A percentile compares a stretch with the other conserved stretches of the same genome.
phyloP scores from a whole-genome alignment of 2,888 invertebrate species.

The Erebia aethiops region DNA sequence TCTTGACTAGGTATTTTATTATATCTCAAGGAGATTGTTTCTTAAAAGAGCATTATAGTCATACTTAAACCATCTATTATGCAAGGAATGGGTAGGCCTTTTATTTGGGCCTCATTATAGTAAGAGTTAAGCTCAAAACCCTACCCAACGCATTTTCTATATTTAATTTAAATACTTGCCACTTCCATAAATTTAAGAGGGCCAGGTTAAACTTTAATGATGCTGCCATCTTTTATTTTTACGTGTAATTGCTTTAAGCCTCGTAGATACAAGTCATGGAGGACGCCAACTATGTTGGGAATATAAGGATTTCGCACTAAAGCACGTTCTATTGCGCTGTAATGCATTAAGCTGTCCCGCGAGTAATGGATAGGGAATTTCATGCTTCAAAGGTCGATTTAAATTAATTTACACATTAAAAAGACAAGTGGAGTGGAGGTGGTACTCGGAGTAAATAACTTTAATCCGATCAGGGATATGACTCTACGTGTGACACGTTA shows the following conservation, averaged over 20 bases:
- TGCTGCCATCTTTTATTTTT: conserved; percentile 39
- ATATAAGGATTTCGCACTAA: conserved; percentile 56
- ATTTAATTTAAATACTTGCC: conserved; percentile 37
- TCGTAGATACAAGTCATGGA: conserved; percentile 35
- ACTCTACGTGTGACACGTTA: conserved; percentile 32
- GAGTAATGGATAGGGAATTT: conserved; percentile 76
- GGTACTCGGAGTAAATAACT: conserved; percentile 67
- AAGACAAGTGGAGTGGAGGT: conserved; percentile 61
- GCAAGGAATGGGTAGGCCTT: conserved; percentile 19
- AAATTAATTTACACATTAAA: conserved; percentile 79
- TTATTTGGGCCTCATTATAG: conserved; percentile 27
- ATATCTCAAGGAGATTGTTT: conserved; percentile 3
- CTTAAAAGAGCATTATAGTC: conserved; percentile 10
- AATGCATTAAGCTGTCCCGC: conserved; percentile 71
- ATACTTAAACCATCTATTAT: conserved; percentile 17
- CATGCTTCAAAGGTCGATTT: conserved; percentile 71
- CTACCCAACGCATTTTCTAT: conserved; percentile 30
- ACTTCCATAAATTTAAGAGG: conserved; percentile 34
- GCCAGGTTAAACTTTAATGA: conserved; percentile 36
- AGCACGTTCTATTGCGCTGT: conserved; percentile 53
- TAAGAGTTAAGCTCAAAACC: conserved; percentile 16
- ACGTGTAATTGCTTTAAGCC: conserved; percentile 41
- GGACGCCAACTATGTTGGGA: conserved; percentile 43
- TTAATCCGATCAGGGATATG: conserved; percentile 61
- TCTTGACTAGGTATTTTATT: conserved; percentile 3